Base-by-base conservation (phyloP, 1,140 invertebrate species). In the Eufriesea mexicana region DNA sequence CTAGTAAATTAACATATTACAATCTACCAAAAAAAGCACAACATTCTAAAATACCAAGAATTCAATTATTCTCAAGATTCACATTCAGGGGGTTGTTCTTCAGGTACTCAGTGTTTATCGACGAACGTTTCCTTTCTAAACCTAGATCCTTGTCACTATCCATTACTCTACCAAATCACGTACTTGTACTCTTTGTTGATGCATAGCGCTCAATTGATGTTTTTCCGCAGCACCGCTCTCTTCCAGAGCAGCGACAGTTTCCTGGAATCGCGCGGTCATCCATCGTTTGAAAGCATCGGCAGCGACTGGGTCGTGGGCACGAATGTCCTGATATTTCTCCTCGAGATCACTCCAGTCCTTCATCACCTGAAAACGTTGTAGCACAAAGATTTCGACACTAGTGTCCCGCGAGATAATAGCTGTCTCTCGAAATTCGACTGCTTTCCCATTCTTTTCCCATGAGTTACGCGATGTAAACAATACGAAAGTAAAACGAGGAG, bases 331-430 rank as follows among this genome's bases (percentile, higher is more conserved):
- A 91, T 99, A 99, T 72, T 98, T 96, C 91, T 99, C 98, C 92
- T 99, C 98, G 79, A 99, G 96, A 92, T 99, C 98, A 79, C 98
- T 98, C 99, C 99, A 99, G 93, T 99, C 98, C 94, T 99, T 99
- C 98, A 99, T 99, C 89, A 99, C 98, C 95, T 98, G 96, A 74
- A 93, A 93, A 85, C 88, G 91, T 93, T 92, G 90, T 89, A 93
- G 92, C 89, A 92, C 90, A 91, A 89, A 92, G 91, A 92, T 93
- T 91, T 92, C 91, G 90, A 92, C 84, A 86, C 85, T 78, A 79
- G 68, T 79, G 71, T 88, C 64, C 79, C 84, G 79, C 78, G 79
- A 61, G 83, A 70, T 75, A 70, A 25, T 62, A 75, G 42, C 20
- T 55, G n/a, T 61, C 23, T 85, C 70, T 55, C 20, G 64, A 68